Conservation (phyloP, 2,888 invertebrate species). For the Coenonympha glycerion region DNA sequence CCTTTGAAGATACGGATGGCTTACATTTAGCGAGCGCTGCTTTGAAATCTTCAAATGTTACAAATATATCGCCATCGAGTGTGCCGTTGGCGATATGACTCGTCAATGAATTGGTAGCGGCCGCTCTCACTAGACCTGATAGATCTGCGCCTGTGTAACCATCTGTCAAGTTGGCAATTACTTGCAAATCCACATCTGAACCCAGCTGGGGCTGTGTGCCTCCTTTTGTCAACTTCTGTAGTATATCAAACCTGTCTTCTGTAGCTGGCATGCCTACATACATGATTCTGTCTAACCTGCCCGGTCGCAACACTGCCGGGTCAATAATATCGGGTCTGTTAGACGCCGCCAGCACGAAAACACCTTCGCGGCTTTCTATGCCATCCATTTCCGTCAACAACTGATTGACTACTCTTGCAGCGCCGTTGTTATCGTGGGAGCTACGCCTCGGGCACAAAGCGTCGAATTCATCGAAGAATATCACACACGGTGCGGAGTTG, state of each 20-base stretch:
- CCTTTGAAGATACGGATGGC: constrained; percentile 90
- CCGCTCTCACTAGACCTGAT: constrained; percentile 90
- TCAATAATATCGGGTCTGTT: constrained; percentile 98
- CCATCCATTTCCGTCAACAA: constrained; percentile 99
- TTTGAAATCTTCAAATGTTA: constrained; percentile 83
- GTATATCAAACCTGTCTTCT: constrained; percentile 89
- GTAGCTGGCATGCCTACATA: constrained; percentile 91
- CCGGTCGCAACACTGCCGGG: constrained; percentile 91
- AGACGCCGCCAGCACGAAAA: constrained; percentile 96
- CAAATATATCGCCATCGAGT: constrained; percentile 74
- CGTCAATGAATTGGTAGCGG: constrained; percentile 86
- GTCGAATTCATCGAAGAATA: constrained; percentile 99
- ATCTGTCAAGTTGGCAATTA: constrained; percentile 81
- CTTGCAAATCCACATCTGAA: constrained; percentile 83
- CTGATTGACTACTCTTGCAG: constrained; percentile 95
- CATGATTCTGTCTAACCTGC: constrained; percentile 91
- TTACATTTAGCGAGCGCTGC: constrained; percentile 85
- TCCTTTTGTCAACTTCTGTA: constrained; percentile 91
- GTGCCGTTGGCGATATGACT: constrained; percentile 80
- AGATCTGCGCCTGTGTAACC: constrained; percentile 97
- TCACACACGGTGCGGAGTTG: constrained; percentile 97
- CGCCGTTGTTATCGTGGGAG: constrained; percentile 81
- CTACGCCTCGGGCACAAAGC: constrained; percentile 94
- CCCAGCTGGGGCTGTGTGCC: constrained; percentile 86
- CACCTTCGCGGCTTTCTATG: constrained; percentile 91